phyloP scores from a whole-genome alignment of 2,113 vertebrate genomes.

The Percopsis transmontana region DNA sequence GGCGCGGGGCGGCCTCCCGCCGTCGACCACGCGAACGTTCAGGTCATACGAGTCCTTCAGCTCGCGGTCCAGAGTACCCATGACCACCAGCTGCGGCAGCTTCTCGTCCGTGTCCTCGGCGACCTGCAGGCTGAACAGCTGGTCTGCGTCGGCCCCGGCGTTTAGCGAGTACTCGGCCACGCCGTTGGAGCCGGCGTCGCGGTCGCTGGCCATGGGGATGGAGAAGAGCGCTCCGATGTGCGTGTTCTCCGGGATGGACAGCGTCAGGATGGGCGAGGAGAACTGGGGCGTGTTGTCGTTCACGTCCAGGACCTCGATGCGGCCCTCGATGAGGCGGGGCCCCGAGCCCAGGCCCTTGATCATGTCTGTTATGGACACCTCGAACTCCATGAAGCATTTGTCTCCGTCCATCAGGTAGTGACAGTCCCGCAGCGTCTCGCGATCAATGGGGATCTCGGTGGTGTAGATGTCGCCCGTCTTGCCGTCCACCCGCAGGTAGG shows the following conservation, averaged over 20 bases:
- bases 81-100: slow-evolving; percentile 91
- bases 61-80: slow-evolving; percentile 93
- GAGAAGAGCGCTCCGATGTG: slow-evolving; percentile 86
- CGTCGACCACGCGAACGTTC: slow-evolving; percentile 93
- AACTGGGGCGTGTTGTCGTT: slow-evolving; percentile 99
- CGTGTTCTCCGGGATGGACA: slow-evolving; percentile 95
- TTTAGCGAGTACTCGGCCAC: slow-evolving; percentile 91
- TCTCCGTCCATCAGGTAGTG: slow-evolving; percentile 86
- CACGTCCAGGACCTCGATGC: slow-evolving; percentile 92
- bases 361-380: slow-evolving; percentile 95
- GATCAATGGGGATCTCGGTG: slow-evolving; percentile 91
- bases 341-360: slow-evolving; percentile 82
- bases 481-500: slow-evolving; percentile 92
- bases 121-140: slow-evolving; percentile 92
- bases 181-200: slow-evolving; percentile 86
- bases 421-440: slow-evolving; percentile 90
- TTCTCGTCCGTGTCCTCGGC: slow-evolving; percentile 90
- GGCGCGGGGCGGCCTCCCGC: slow-evolving; percentile 83
- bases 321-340: slow-evolving; percentile 90
- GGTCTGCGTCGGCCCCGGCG: slow-evolving; percentile 82
- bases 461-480: slow-evolving; percentile 97
- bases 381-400: slow-evolving; percentile 92
- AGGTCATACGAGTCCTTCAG: slow-evolving; percentile 95
- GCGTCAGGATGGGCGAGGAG: slow-evolving; percentile 87
- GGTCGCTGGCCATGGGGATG: slow-evolving; percentile 89